Evolutionary conservation across 1,140 invertebrate genomes (phyloP), one percentile per base, ranked within the genome.

Genomic region (Scaptomyza pallida): DNA sequence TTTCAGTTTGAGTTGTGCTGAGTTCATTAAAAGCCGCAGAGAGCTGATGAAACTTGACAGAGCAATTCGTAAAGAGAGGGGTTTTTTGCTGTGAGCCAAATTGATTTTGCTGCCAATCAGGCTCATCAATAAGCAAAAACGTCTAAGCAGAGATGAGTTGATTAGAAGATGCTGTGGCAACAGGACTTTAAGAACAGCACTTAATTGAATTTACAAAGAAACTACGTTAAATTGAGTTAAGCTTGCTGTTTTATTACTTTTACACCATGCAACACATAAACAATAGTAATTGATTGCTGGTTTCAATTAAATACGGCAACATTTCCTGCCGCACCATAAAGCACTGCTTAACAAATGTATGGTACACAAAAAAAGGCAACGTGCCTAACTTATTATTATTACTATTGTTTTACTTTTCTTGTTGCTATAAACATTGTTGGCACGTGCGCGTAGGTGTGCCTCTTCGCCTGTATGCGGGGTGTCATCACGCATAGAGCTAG

Each of bases 291-390:
- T 19, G 33, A 6, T 55, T 16, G 19, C 15, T 62, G 57, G n/a
- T 55, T 65, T 82, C 41, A 64, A 78, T 82, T 78, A 70, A 78
- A 75, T 51, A 47, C 68, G 65, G 35, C 19, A 21, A 61, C 59
- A 61, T 61, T 61, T 62, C 59, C 59, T 52, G 59, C 35, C 35
- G 47, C 35, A 21, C 59, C 47, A 52, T 41, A 52, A 15, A 50
- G 13, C 37, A 37, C 30, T 12, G 26, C 19, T 26, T 16, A 26
- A 21, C 51, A 41, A 9, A 21, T 5, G 17, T 23, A 13, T 40
- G 6, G 9, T 9, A 9, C 6, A 40, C 23, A 4, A 16, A 13
- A 12, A 23, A n/a, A n/a, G n/a, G 5, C 15, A 50, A 62, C 47
- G 61, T 63, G 50, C 37, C 17, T 45, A 19, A 33, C 23, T 19